phyloP scores from a whole-genome alignment of 2,888 invertebrate genomes.

The Euspilapteryx auroguttella region DNA sequence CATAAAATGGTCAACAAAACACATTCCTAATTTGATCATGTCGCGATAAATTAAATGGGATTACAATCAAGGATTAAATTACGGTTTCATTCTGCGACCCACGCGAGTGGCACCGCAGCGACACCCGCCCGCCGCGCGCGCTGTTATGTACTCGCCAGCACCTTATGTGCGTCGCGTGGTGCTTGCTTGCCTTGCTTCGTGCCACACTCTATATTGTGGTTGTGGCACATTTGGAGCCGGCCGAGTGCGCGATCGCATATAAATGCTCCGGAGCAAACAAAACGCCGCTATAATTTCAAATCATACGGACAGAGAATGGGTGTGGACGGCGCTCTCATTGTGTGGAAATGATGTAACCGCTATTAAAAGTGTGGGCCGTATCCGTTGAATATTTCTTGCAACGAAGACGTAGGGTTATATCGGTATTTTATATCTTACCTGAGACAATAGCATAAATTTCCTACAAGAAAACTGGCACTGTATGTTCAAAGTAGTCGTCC shows the following conservation, averaged over 20 bases:
- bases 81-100: slow-evolving; percentile 52
- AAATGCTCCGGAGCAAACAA: slow-evolving; percentile 59
- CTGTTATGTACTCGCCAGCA: too few species aligned
- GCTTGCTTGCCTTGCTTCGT: too few species aligned
- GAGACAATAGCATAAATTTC: slow-evolving; percentile 56
- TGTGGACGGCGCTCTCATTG: slow-evolving; percentile 61
- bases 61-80: slow-evolving; percentile 59
- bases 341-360: slow-evolving; percentile 62
- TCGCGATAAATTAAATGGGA: slow-evolving; percentile 52
- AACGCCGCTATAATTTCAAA: slow-evolving; percentile 63
- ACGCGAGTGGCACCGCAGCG: slow-evolving; percentile 20
- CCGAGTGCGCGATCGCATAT: too few species aligned
- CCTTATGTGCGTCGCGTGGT: too few species aligned
- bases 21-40: slow-evolving; percentile 54
- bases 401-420: slow-evolving; percentile 59
- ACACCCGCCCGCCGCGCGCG: neutral
- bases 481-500: slow-evolving; percentile 37
- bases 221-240: too few species aligned
- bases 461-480: slow-evolving; percentile 46
- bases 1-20: slow-evolving; percentile 48
- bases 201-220: too few species aligned
- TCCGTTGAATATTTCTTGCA: slow-evolving; percentile 61
- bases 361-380: slow-evolving; percentile 61
- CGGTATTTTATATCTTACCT: slow-evolving; percentile 55
- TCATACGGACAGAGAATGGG: slow-evolving; percentile 63